phyloP scores from a whole-genome alignment of 2,797 vertebrate genomes.

The Melanotaenia trifasciata region DNA sequence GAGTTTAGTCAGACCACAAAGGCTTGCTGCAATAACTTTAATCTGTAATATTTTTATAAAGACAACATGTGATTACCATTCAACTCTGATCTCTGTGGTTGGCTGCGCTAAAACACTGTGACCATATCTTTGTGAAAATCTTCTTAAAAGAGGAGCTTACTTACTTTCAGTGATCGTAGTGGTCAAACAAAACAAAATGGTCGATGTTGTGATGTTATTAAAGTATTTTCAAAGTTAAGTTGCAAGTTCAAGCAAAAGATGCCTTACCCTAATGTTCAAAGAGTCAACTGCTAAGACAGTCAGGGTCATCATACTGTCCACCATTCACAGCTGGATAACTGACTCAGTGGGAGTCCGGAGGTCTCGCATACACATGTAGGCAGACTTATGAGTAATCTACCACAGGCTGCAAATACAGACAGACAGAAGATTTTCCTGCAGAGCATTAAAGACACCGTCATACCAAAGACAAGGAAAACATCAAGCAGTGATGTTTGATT shows the following conservation, averaged over 20 bases:
- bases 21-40: too few relatives aligned
- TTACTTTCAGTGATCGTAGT: too few relatives aligned
- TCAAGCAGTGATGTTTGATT: constrained; percentile 50
- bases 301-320: constrained; percentile 31
- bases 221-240: neutral
- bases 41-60: too few relatives aligned
- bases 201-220: neutral
- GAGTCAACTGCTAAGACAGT: constrained; percentile 20
- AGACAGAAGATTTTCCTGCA: constrained; percentile 39
- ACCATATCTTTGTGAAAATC: too few relatives aligned
- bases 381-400: constrained; percentile 55
- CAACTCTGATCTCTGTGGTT: too few relatives aligned
- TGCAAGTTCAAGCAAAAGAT: neutral
- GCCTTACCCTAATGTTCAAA: constrained; percentile 6
- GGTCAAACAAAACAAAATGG: too few relatives aligned
- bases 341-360: constrained; percentile 43
- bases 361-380: constrained; percentile 4
- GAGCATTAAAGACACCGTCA: constrained; percentile 24
- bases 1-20: too few relatives aligned
- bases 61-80: too few relatives aligned
- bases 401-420: constrained; percentile 41
- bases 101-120: too few relatives aligned
- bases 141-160: too few relatives aligned
- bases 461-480: constrained; percentile 17
- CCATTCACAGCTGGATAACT: constrained; percentile 10